These are phyloP conservation scores for Malacoraja senta DNA, from an alignment of 2,797 vertebrate genomes.

Conservation along the genomic window DNA sequence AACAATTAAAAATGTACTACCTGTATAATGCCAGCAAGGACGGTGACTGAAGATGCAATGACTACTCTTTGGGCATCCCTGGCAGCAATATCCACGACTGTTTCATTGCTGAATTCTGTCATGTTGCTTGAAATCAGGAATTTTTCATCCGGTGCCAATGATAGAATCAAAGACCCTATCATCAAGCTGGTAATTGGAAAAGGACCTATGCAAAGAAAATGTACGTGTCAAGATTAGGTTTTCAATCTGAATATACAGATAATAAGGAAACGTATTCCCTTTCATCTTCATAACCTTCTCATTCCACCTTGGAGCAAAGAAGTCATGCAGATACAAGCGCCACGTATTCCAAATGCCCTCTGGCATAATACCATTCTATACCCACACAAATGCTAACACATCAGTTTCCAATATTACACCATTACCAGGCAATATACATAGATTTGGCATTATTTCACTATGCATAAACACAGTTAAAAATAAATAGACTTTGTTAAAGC, in stretches of 20 bases:
- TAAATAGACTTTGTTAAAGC: no score
- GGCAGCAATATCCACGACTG: conserved; percentile 54
- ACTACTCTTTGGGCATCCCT: conserved; percentile 64
- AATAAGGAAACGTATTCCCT: not conserved
- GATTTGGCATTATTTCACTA: no score
- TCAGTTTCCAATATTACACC: not conserved
- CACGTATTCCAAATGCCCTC: not conserved
- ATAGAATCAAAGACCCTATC: conserved; percentile 72
- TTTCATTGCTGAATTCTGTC: conserved; percentile 54
- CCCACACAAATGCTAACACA: not conserved
- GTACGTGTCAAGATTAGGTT: not conserved
- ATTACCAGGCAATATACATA: no score
- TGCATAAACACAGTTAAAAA: no score
- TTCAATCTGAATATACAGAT: not conserved
- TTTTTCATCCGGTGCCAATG: conserved; percentile 62
- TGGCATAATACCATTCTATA: not conserved
- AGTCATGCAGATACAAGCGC: not conserved
- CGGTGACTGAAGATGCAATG: conserved; percentile 67
- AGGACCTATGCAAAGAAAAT: conserved; percentile 58
- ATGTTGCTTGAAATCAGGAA: conserved; percentile 55
- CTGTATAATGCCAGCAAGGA: conserved; percentile 75
- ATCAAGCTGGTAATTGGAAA: conserved; percentile 79
- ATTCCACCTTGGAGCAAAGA: not conserved
- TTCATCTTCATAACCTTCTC: not conserved
- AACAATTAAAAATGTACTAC: conserved; percentile 50